Percentiles rank a stretch among this genome's conserved stretches.
Conservation (phyloP, 2,888 invertebrate species). For the Ophioninae sp. region DNA sequence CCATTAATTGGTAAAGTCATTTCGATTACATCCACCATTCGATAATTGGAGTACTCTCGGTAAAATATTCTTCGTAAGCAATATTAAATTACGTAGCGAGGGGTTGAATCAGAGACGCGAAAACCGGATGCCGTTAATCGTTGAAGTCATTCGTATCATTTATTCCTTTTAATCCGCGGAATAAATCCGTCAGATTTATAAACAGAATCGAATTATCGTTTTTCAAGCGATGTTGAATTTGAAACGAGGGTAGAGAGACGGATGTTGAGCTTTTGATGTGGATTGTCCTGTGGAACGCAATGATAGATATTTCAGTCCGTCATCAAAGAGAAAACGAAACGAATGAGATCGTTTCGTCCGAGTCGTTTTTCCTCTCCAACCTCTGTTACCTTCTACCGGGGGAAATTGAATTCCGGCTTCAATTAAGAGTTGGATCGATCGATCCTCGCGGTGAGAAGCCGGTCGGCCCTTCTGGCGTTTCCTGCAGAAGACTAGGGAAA, state of each 20-base stretch:
- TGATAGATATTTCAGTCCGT: constrained; percentile 22
- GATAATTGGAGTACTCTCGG: no score
- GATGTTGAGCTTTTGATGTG: background rate
- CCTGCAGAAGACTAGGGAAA: constrained; percentile 13
- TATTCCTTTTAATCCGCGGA: no score
- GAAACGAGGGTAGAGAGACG: background rate
- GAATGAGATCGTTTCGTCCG: constrained; percentile 30
- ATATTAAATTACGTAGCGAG: no score
- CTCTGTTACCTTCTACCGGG: constrained; percentile 17
- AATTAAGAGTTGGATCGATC: constrained; percentile 56
- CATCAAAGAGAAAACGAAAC: constrained; percentile 53
- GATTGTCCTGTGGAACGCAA: background rate
- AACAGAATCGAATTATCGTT: background rate
- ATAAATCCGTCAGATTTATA: background rate
- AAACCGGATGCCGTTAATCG: no score
- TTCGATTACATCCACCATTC: no score
- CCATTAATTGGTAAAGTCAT: background rate
- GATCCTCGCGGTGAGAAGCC: constrained; percentile 13
- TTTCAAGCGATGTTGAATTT: background rate
- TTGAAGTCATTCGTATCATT: no score
- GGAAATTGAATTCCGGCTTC: constrained; percentile 65
- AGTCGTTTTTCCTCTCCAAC: constrained; percentile 11
- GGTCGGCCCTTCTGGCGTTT: constrained; percentile 23
- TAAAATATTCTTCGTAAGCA: no score
- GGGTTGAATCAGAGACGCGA: no score